Percentiles rank a stretch among this genome's conserved stretches.
These are phyloP conservation scores for Notolepis coatsorum DNA, from an alignment of 2,797 vertebrate genomes.

Conservation along the genomic window DNA sequence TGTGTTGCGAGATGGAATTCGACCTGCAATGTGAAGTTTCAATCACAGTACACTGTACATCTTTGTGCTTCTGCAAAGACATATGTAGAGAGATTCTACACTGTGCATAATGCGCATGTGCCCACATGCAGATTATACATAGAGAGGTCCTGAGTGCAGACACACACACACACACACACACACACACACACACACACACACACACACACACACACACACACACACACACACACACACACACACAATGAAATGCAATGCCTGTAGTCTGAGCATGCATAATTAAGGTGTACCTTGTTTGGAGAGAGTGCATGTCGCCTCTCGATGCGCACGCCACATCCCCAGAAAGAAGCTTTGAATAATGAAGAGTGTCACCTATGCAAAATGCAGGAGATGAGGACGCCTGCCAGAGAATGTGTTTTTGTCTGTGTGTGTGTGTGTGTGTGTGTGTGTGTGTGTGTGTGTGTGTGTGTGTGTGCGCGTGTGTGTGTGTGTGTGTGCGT, in stretches of 20 bases:
- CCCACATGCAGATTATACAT: too few relatives aligned
- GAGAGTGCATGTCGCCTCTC: conserved; percentile 82
- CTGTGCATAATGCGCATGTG: conserved; percentile 11
- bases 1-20: background rate
- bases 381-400: conserved; percentile 81
- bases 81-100: background rate
- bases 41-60: conserved; percentile 1
- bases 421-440: conserved; percentile 57
- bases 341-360: conserved; percentile 87
- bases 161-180: conserved; percentile 29
- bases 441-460: conserved; percentile 56
- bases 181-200: conserved; percentile 13
- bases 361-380: conserved; percentile 86
- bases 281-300: conserved; percentile 83
- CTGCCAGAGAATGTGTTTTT: conserved; percentile 66
- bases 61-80: background rate
- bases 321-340: conserved; percentile 78
- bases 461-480: conserved; percentile 45
- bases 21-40: background rate
- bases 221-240: conserved; percentile 40
- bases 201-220: conserved; percentile 21
- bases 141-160: too few relatives aligned
- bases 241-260: conserved; percentile 74
- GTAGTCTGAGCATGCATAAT: conserved; percentile 84
- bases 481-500: conserved; percentile 10